These are phyloP conservation scores for Noctua pronuba DNA, from an alignment of 2,888 invertebrate genomes.

Conservation along the genomic window DNA sequence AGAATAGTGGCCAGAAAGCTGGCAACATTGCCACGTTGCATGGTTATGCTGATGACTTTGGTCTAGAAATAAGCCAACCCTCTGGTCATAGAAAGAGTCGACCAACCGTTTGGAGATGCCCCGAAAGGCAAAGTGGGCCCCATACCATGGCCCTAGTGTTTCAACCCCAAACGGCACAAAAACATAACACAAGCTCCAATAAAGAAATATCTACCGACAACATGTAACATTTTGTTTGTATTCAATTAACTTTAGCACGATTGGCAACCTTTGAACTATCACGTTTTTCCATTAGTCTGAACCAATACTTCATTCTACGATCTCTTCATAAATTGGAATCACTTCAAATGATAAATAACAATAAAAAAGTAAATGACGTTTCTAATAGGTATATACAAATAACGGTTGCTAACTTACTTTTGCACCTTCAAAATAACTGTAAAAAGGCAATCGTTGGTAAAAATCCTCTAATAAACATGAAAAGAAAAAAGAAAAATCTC, in stretches of 20 bases:
- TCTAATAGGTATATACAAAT: neutral
- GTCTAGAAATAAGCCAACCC: neutral
- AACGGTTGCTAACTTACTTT: neutral
- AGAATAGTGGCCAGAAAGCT: neutral
- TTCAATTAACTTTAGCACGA: no score
- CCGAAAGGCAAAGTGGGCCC: neutral
- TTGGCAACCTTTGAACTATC: conserved; percentile 12
- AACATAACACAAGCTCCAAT: neutral
- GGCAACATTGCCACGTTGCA: neutral
- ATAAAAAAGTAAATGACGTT: neutral
- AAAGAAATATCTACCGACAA: neutral
- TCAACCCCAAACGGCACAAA: neutral
- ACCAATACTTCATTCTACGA: neutral
- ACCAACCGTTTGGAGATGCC: neutral
- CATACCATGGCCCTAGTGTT: neutral
- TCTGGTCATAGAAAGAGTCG: neutral
- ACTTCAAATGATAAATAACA: neutral
- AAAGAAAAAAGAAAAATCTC: conserved; percentile 15
- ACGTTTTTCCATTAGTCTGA: conserved; percentile 28
- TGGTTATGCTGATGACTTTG: neutral
- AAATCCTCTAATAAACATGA: conserved; percentile 29
- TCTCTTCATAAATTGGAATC: conserved; percentile 7
- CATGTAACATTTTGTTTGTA: neutral
- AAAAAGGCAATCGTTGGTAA: conserved; percentile 11
- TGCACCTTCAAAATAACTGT: neutral